Evolutionary conservation across 2,113 vertebrate genomes (phyloP).

Genomic region (Dipodomys merriami): DNA sequence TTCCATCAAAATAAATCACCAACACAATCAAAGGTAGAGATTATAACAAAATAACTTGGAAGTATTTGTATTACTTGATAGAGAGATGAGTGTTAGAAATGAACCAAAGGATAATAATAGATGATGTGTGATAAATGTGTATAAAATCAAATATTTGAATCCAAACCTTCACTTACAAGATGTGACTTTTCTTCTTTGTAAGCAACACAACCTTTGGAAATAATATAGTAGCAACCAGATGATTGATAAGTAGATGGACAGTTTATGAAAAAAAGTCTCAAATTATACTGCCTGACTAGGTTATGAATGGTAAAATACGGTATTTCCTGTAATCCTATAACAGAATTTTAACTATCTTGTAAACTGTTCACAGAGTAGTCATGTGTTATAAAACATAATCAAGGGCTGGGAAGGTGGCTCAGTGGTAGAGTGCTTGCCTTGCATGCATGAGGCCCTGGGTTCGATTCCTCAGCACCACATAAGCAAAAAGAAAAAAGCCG

Average conservation of each 20-base stretch:
- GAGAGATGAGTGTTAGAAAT: slow-evolving; percentile 6
- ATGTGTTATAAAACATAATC: no score
- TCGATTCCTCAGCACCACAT: no score
- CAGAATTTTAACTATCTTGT: no score
- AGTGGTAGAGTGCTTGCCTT: no score
- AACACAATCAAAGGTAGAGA: not conserved
- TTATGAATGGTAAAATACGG: no score
- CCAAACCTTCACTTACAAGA: not conserved
- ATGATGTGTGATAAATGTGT: slow-evolving; percentile 24
- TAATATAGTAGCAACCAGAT: not conserved
- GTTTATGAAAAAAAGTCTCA: no score
- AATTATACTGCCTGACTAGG: no score
- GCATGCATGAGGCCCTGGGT: no score
- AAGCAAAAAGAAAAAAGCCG: no score
- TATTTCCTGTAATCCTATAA: no score
- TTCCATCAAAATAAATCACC: slow-evolving; percentile 58
- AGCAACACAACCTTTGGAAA: not conserved
- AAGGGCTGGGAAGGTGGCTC: no score
- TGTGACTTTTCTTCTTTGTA: not conserved
- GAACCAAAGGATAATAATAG: not conserved
- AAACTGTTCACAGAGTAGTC: no score
- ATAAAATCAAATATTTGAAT: slow-evolving; percentile 40
- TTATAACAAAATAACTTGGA: slow-evolving; percentile 45
- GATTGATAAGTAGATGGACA: not conserved
- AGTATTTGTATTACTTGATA: slow-evolving; percentile 56